These are phyloP conservation scores for Tetragonula clypearis DNA, from an alignment of 1,140 invertebrate genomes.

Conservation along the genomic window DNA sequence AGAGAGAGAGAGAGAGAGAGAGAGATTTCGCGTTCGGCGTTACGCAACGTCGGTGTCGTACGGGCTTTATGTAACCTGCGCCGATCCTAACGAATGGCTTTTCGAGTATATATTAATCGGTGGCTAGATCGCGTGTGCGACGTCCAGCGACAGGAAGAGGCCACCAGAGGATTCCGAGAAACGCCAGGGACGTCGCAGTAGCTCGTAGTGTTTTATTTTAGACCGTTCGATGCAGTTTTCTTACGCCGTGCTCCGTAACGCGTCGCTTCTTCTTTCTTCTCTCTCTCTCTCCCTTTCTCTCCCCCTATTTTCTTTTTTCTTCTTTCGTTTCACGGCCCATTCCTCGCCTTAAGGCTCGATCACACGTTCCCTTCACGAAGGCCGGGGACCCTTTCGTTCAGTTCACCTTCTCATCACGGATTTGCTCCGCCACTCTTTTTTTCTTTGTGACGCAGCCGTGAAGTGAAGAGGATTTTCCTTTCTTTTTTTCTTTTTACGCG, in stretches of 20 bases:
- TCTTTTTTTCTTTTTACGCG: too few relatives aligned
- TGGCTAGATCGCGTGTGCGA: slow-evolving; percentile 26
- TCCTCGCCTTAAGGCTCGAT: neutral
- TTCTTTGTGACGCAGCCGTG: neutral
- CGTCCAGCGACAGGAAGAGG: neutral
- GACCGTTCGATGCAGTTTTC: slow-evolving; percentile 26
- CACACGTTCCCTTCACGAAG: neutral
- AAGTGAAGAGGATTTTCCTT: neutral
- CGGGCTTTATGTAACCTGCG: slow-evolving; percentile 29
- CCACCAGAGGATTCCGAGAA: slow-evolving; percentile 30
- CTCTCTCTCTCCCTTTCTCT: too few relatives aligned
- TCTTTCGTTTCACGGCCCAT: neutral
- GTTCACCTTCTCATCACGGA: too few relatives aligned
- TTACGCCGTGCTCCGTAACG: slow-evolving; percentile 25
- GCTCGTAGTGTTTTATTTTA: slow-evolving; percentile 20
- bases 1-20: too few relatives aligned
- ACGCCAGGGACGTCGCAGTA: slow-evolving; percentile 6
- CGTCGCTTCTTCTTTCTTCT: neutral
- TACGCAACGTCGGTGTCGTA: slow-evolving; percentile 24
- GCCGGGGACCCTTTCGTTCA: neutral
- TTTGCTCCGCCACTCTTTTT: neutral
- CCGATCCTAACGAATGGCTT: slow-evolving; percentile 44
- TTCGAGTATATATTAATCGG: slow-evolving; percentile 36
- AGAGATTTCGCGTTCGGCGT: neutral
- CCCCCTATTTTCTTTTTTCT: too few relatives aligned